Percentiles rank a stretch among this genome's conserved stretches.
These are phyloP conservation scores for Ageneiosus marmoratus DNA, from an alignment of 2,113 vertebrate species.

Conservation along the genomic window DNA sequence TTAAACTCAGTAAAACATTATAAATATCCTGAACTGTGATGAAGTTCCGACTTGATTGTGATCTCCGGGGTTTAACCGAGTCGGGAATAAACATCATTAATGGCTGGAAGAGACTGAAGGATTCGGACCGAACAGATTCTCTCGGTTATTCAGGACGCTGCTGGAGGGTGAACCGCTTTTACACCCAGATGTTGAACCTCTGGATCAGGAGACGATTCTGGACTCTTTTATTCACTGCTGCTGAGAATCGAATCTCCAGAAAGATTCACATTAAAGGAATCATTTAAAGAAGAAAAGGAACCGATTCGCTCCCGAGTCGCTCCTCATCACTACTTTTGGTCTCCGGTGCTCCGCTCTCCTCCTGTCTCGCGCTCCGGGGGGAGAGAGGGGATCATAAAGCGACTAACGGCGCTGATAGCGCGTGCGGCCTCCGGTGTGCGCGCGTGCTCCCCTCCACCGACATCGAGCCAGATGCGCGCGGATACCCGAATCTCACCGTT, in stretches of 20 bases:
- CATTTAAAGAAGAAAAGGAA: slow-evolving; percentile 35
- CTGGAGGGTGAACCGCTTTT: too few relatives aligned
- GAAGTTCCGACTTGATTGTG: too few relatives aligned
- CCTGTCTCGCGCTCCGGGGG: slow-evolving; percentile 5
- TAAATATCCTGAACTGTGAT: too few relatives aligned
- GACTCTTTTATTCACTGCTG: neutral
- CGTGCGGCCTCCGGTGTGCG: slow-evolving; percentile 53
- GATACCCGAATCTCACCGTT: slow-evolving; percentile 27
- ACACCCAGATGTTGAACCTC: neutral
- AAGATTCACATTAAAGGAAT: slow-evolving; percentile 16
- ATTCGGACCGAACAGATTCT: too few relatives aligned
- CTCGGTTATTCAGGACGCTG: too few relatives aligned
- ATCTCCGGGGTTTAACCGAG: too few relatives aligned
- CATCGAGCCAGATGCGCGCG: slow-evolving; percentile 54
- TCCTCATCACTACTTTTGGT: neutral
- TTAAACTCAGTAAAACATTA: too few relatives aligned
- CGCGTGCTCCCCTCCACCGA: slow-evolving; percentile 54
- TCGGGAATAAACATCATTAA: too few relatives aligned
- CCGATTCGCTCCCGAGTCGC: slow-evolving; percentile 6
- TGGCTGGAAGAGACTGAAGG: too few relatives aligned
- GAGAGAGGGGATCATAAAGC: slow-evolving; percentile 42
- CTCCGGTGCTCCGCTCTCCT: neutral
- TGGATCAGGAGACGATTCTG: neutral
- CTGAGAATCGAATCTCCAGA: slow-evolving; percentile 15
- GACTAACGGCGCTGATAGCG: slow-evolving; percentile 50